These are phyloP conservation scores for Drosophila mauritiana DNA, from an alignment of 1,140 invertebrate species.

Conservation along the genomic window DNA sequence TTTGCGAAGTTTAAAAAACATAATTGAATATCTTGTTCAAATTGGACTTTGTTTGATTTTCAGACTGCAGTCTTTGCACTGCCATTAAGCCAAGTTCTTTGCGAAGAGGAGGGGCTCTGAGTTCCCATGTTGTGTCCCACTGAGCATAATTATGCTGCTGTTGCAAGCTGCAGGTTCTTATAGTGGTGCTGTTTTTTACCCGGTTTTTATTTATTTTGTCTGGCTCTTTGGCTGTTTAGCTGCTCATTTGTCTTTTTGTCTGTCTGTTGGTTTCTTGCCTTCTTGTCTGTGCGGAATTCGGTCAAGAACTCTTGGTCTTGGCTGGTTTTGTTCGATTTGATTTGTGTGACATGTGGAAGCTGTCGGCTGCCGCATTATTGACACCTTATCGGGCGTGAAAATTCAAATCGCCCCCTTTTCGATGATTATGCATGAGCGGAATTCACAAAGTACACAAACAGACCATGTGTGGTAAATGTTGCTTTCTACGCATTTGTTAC, in stretches of 20 bases:
- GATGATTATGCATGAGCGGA: conserved; percentile 49
- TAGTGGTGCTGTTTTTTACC: neutral
- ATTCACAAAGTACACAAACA: no score
- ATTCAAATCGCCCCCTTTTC: conserved; percentile 2
- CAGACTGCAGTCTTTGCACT: conserved; percentile 40
- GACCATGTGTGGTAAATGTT: neutral
- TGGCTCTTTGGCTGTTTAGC: conserved; percentile 21
- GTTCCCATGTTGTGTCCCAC: conserved; percentile 18
- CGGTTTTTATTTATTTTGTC: conserved; percentile 16
- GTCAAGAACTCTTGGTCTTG: conserved; percentile 75
- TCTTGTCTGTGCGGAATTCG: conserved; percentile 65
- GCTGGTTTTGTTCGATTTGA: conserved; percentile 66
- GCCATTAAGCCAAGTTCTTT: conserved; percentile 3
- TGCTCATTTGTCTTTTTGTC: conserved; percentile 24
- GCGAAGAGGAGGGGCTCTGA: conserved; percentile 5
- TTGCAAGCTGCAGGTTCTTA: conserved; percentile 38
- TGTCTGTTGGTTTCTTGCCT: conserved; percentile 35
- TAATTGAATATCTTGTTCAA: conserved; percentile 12
- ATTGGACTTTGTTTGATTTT: conserved; percentile 53
- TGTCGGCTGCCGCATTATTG: conserved; percentile 65
- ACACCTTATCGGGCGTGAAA: conserved; percentile 62
- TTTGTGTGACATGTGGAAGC: conserved; percentile 80
- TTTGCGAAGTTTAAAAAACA: conserved; percentile 14
- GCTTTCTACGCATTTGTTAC: conserved; percentile 80
- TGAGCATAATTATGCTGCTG: conserved; percentile 70